Evolutionary conservation across 2,888 invertebrate genomes (phyloP), one percentile per base, ranked within the genome.

Genomic region (Aporophyla lueneburgensis): DNA sequence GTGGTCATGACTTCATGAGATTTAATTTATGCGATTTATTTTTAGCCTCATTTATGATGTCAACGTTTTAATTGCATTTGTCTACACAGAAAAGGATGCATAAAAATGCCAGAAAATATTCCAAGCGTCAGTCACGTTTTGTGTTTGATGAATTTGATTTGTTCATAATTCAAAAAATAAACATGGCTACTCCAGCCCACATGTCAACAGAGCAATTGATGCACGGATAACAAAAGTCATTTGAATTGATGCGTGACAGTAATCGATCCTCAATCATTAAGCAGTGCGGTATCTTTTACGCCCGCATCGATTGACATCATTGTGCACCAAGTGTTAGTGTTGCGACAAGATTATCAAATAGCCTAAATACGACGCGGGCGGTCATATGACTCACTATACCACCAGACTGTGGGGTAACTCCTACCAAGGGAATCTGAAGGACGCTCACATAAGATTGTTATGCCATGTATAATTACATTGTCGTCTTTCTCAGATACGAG

Each of bases 291-390:
- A 89, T 91, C 87, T 83, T 88, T 91, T 89, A 89, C 81, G 77
- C 93, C 93, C 93, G 93, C 92, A 93, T 91, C 90, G 90, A 92
- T 92, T 93, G 91, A 92, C 90, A 91, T 89, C 87, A 87, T 89
- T 91, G 91, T 91, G 87, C 89, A 89, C 90, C 86, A 88, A 90
- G 88, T 91, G 88, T 89, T 87, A 81, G 86, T 86, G 90, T 92
- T 93, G 89, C 92, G 89, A 92, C 92, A 92, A 87, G 88, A 89
- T 91, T 91, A 91, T 93, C 90, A 90, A 89, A 90, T 90, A 93
- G 91, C 92, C 92, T 89, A 92, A 91, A 92, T 92, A 87, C 91
- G 78, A 89, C 90, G 91, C 91, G 89, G 93, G 91, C 88, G 92
- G 89, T 46, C 89, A 77, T 80, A 87, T 93, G 92, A 93, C 87